A percentile compares a stretch with the other conserved stretches of the same genome.
phyloP scores from a whole-genome alignment of 1,140 invertebrate genomes.

The Euura saliciscinereae region DNA sequence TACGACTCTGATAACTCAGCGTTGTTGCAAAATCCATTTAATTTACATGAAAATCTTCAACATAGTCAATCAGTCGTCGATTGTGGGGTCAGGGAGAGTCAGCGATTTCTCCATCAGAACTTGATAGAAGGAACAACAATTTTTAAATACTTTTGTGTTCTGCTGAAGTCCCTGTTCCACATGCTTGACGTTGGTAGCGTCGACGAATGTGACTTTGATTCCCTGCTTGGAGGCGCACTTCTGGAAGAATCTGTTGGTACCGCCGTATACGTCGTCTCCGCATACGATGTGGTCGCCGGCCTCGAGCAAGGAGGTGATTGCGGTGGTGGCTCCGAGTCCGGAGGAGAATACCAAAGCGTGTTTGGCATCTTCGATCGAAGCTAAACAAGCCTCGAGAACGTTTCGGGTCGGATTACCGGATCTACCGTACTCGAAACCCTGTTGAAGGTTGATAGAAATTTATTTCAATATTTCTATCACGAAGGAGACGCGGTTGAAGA shows the following conservation, averaged over 20 bases:
- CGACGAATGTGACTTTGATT: slow-evolving; percentile 81
- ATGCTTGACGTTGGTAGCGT: slow-evolving; percentile 74
- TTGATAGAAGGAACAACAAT: too few species aligned
- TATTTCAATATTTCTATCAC: neutral
- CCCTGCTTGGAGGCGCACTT: slow-evolving; percentile 71
- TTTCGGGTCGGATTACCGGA: slow-evolving; percentile 94
- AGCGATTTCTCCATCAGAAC: too few species aligned
- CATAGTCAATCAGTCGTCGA: too few species aligned
- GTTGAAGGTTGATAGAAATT: slow-evolving; percentile 31
- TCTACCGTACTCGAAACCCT: slow-evolving; percentile 92
- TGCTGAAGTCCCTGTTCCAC: slow-evolving; percentile 74
- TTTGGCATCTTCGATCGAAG: slow-evolving; percentile 89
- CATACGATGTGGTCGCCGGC: slow-evolving; percentile 90
- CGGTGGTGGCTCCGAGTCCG: slow-evolving; percentile 85
- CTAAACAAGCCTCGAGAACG: slow-evolving; percentile 88
- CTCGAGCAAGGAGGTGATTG: slow-evolving; percentile 76
- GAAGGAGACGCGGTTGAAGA: neutral
- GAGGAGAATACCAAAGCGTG: slow-evolving; percentile 87
- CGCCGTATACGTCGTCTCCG: slow-evolving; percentile 96
- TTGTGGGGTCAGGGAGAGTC: too few species aligned
- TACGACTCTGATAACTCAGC: too few species aligned
- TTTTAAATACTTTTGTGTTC: slow-evolving; percentile 79
- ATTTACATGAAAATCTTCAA: too few species aligned
- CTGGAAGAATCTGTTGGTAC: slow-evolving; percentile 75
- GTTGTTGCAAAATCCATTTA: too few species aligned